Conservation (phyloP, 2,888 invertebrate genomes). For the Malachius bipustulatus region DNA sequence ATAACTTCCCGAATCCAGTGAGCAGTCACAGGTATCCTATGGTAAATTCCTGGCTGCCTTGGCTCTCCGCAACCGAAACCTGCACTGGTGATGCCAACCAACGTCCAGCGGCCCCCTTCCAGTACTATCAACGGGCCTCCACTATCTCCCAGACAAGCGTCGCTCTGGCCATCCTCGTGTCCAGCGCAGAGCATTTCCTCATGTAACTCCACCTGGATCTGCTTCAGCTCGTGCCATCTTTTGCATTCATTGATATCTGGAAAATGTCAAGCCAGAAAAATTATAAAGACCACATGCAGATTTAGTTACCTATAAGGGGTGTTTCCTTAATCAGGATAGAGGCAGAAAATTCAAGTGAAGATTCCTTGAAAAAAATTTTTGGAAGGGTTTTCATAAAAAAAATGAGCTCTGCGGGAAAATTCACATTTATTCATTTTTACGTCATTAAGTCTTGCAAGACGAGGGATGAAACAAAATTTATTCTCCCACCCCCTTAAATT, state of each 20-base stretch:
- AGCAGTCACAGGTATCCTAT: conserved; percentile 60
- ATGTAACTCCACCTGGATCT: conserved; percentile 64
- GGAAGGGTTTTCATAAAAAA: no score
- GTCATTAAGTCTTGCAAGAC: no score
- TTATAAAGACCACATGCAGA: no score
- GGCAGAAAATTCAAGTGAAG: no score
- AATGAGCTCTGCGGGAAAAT: no score
- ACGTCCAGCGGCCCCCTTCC: conserved; percentile 58
- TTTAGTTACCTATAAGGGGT: no score
- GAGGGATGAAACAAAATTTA: no score
- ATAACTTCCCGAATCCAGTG: conserved; percentile 55
- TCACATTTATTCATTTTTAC: no score
- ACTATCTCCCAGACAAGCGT: conserved; percentile 73
- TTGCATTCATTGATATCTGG: conserved; percentile 61
- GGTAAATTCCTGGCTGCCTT: conserved; percentile 78
- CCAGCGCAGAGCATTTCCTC: conserved; percentile 78
- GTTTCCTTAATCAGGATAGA: no score
- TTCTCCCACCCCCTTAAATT: no score
- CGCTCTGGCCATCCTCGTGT: conserved; percentile 68
- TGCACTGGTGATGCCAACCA: conserved; percentile 74
- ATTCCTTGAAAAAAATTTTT: no score
- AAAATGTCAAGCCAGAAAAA: no score
- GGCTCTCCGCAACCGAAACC: conserved; percentile 80
- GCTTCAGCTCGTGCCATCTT: conserved; percentile 69
- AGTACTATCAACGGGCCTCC: conserved; percentile 65